A percentile compares a stretch with the other conserved stretches of the same genome.
These are phyloP conservation scores for Glomeris maerens DNA, from an alignment of 1,140 invertebrate genomes.

Conservation along the genomic window DNA sequence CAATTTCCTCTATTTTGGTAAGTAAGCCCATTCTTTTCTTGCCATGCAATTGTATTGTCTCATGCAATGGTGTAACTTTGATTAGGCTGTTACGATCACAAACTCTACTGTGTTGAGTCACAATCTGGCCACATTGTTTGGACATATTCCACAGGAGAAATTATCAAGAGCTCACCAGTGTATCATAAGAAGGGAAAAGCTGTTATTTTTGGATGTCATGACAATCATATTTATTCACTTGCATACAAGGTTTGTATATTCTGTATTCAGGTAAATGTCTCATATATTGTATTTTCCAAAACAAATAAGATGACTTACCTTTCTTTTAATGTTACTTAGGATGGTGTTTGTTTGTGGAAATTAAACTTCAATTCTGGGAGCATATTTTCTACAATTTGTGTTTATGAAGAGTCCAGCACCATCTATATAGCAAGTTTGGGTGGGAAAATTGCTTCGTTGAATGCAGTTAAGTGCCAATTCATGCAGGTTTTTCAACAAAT, in stretches of 20 bases:
- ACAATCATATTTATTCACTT: constrained; percentile 45
- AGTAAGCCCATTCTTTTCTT: constrained; percentile 10
- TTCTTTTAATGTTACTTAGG: no score
- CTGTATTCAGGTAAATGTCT: not conserved
- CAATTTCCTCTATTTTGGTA: constrained; percentile 30
- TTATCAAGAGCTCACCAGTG: constrained; percentile 50
- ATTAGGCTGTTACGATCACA: constrained; percentile 52
- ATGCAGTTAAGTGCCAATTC: not conserved
- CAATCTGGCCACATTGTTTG: constrained; percentile 45
- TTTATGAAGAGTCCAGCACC: not conserved
- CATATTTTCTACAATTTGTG: constrained; percentile 3
- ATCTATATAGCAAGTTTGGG: not conserved
- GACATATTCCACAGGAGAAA: constrained; percentile 39
- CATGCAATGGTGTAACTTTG: constrained; percentile 14
- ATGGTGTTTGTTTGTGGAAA: constrained; percentile 1
- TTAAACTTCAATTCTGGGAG: not conserved
- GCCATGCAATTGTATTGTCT: constrained; percentile 2
- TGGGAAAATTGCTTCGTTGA: not conserved
- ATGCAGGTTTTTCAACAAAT: not conserved
- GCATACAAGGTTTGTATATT: constrained; percentile 31
- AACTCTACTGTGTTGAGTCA: no score
- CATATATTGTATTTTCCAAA: no score
- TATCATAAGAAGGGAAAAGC: constrained; percentile 25
- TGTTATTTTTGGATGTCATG: constrained; percentile 52
- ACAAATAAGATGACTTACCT: no score